A percentile compares a stretch with the other conserved stretches of the same genome.
phyloP scores from a whole-genome alignment of 1,140 invertebrate species.

The Temnothorax curvispinosus region DNA sequence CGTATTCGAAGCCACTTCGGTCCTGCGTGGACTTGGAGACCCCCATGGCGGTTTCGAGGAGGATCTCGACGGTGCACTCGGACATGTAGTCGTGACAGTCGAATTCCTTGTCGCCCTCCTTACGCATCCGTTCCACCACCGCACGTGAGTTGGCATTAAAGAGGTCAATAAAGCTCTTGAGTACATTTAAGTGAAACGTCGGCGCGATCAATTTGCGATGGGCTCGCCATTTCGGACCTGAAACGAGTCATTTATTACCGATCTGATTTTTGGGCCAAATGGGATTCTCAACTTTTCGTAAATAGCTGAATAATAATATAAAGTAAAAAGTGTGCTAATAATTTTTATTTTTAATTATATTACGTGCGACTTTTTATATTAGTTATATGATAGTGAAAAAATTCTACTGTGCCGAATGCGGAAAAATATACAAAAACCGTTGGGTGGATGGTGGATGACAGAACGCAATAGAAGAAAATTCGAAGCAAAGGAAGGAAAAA shows the following conservation, averaged over 20 bases:
- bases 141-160: slow-evolving; percentile 92
- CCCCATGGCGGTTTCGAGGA: slow-evolving; percentile 93
- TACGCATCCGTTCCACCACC: slow-evolving; percentile 88
- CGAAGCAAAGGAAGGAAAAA: background rate
- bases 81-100: slow-evolving; percentile 94
- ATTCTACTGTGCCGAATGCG: too few relatives aligned
- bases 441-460: too few relatives aligned
- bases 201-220: slow-evolving; percentile 93
- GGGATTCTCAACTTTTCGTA: background rate
- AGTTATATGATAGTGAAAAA: too few relatives aligned
- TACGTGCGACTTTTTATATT: too few relatives aligned
- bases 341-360: background rate
- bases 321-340: background rate
- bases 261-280: background rate
- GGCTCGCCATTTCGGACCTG: slow-evolving; percentile 91
- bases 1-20: slow-evolving; percentile 92
- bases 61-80: slow-evolving; percentile 93
- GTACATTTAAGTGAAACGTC: slow-evolving; percentile 93
- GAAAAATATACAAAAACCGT: too few relatives aligned
- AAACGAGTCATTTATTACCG: background rate
- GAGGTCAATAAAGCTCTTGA: slow-evolving; percentile 93
- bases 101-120: slow-evolving; percentile 89
- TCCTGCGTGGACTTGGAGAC: slow-evolving; percentile 91
- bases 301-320: background rate
- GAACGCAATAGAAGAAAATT: background rate